Percentiles rank a stretch among this genome's conserved stretches.
Conservation (phyloP, 2,888 invertebrate genomes). For the Mylabris sibirica region DNA sequence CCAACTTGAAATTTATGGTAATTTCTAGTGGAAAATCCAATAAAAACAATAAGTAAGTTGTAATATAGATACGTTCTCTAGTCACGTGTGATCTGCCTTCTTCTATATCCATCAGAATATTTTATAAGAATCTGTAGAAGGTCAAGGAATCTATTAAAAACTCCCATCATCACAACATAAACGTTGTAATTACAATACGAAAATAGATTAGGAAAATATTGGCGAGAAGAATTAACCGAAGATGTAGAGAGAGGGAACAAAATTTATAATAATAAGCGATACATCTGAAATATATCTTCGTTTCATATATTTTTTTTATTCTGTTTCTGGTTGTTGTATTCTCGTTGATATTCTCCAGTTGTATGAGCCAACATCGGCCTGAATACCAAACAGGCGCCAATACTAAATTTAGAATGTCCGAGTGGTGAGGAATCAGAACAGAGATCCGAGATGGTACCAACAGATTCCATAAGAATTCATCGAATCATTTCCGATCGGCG, state of each 20-base stretch:
- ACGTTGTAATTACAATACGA: not conserved
- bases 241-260: not conserved
- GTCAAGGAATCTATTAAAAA: constrained; percentile 6
- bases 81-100: not conserved
- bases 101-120: not conserved
- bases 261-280: not conserved
- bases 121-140: not conserved
- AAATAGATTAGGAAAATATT: not conserved
- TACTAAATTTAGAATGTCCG: not conserved
- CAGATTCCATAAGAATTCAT: not conserved
- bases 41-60: not conserved
- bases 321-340: not conserved
- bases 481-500: not conserved
- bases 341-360: constrained; percentile 3
- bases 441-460: too few species aligned
- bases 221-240: not conserved
- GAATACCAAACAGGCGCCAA: constrained; percentile 3
- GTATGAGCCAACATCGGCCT: not conserved
- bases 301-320: too few species aligned
- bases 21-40: not conserved
- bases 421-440: not conserved
- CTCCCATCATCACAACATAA: not conserved
- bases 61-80: not conserved
- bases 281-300: not conserved
- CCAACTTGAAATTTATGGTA: not conserved